Conservation (phyloP, 2,888 invertebrate genomes). For the Elmis aenea region DNA sequence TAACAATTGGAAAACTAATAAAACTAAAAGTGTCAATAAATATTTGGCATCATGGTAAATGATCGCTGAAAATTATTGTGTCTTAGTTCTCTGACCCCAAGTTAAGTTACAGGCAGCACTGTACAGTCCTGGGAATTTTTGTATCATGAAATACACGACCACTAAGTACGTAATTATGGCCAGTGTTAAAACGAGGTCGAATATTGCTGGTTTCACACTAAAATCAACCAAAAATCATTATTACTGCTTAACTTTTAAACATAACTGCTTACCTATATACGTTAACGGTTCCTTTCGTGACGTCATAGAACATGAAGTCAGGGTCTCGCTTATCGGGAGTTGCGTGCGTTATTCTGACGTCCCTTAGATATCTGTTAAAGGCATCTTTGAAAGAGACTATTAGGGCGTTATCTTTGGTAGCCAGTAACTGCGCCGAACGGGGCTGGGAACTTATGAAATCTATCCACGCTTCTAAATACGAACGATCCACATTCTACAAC, state of each 20-base stretch:
- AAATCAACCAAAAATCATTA: conserved; percentile 38
- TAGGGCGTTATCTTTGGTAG: conserved; percentile 60
- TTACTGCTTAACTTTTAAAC: not conserved
- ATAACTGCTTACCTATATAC: conserved; percentile 71
- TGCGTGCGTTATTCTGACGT: conserved; percentile 65
- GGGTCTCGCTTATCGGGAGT: conserved; percentile 83
- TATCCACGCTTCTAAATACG: conserved; percentile 70
- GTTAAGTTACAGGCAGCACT: conserved; percentile 54
- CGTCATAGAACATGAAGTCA: conserved; percentile 86
- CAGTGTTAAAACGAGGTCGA: conserved; percentile 89
- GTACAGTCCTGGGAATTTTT: conserved; percentile 65
- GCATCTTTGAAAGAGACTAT: conserved; percentile 67
- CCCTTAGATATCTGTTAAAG: conserved; percentile 70
- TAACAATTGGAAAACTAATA: too few species aligned
- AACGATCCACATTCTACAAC: conserved; percentile 68
- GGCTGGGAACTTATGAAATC: conserved; percentile 67
- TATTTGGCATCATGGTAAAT: conserved; percentile 10
- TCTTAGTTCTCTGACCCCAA: conserved; percentile 29
- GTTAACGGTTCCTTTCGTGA: conserved; percentile 71
- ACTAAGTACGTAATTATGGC: conserved; percentile 80
- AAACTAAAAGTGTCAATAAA: conserved; percentile 4
- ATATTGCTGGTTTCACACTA: conserved; percentile 96
- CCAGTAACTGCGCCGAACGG: conserved; percentile 68
- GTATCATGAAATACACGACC: conserved; percentile 76
- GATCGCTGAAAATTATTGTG: too few species aligned